These are phyloP conservation scores for Pangasius krempfi DNA, from an alignment of 2,797 vertebrate genomes.

Conservation along the genomic window DNA sequence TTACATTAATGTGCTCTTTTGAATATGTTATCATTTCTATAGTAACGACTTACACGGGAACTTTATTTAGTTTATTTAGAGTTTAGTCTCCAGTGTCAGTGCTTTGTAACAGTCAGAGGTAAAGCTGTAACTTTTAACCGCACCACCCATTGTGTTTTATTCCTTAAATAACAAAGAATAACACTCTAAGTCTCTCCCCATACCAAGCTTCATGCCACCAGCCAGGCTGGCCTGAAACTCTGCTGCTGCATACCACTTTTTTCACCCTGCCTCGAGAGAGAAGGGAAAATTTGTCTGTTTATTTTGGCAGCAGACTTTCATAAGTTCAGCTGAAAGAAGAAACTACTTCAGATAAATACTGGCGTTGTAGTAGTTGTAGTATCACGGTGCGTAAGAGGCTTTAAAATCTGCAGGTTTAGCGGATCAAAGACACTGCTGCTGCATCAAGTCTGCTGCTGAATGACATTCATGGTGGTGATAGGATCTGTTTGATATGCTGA, in stretches of 20 bases:
- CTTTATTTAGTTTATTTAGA: background rate
- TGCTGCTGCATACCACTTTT: background rate
- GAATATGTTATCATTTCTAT: background rate
- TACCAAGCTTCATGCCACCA: background rate
- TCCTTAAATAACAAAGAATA: background rate
- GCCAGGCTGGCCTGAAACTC: background rate
- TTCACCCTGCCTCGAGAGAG: background rate
- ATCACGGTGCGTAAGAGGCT: conserved; percentile 7
- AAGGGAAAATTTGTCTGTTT: background rate
- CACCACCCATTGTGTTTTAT: background rate
- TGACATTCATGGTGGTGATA: conserved; percentile 11
- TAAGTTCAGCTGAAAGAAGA: background rate
- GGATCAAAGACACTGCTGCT: conserved; percentile 23
- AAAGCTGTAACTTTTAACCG: background rate
- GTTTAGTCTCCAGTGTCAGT: background rate
- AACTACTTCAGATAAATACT: conserved; percentile 20
- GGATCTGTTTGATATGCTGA: conserved; percentile 47
- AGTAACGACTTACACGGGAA: background rate
- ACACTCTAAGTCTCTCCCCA: background rate
- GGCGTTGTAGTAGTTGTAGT: background rate
- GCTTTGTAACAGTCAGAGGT: background rate
- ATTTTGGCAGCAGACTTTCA: background rate
- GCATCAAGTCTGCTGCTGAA: conserved; percentile 2
- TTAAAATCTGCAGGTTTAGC: conserved; percentile 27
- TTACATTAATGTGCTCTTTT: background rate